These are phyloP conservation scores for Hermodice carunculata DNA, from an alignment of 2,888 invertebrate species.

Conservation along the genomic window DNA sequence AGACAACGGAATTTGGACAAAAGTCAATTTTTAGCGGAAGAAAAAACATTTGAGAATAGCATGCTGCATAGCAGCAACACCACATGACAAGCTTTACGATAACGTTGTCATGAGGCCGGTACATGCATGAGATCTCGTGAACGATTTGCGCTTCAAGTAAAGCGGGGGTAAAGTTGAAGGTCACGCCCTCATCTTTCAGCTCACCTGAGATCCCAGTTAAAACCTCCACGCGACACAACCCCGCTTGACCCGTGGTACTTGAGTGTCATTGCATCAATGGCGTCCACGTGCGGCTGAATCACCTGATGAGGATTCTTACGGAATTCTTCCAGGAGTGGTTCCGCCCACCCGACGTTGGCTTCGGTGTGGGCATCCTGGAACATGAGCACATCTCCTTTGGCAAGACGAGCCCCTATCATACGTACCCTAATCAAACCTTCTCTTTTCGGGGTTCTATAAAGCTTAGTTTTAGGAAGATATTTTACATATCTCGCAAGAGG, in stretches of 20 bases:
- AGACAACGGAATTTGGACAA: too few relatives aligned
- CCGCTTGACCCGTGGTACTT: constrained; percentile 29
- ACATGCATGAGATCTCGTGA: too few relatives aligned
- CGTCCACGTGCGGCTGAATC: constrained; percentile 44
- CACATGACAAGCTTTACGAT: too few relatives aligned
- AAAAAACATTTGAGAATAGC: too few relatives aligned
- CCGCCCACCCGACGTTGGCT: constrained; percentile 42
- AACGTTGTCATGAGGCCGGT: too few relatives aligned
- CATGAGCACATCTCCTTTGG: constrained; percentile 41
- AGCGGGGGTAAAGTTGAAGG: too few relatives aligned
- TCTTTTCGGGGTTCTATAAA: constrained; percentile 32
- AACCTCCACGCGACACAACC: constrained; percentile 43
- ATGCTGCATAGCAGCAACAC: too few relatives aligned
- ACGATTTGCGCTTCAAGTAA: too few relatives aligned
- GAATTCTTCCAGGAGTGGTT: constrained; percentile 43
- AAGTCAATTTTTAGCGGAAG: not conserved
- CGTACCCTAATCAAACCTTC: constrained; percentile 48
- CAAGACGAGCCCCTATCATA: constrained; percentile 41
- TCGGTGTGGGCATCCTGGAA: constrained; percentile 46
- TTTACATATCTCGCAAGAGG: constrained; percentile 38
- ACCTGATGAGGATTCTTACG: constrained; percentile 36
- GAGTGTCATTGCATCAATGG: constrained; percentile 35
- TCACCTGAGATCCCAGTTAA: constrained; percentile 47
- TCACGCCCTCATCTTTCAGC: too few relatives aligned
- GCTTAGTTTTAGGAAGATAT: not conserved